Evolutionary conservation across 2,797 vertebrate species (phyloP).

Genomic region (Brotula barbata): DNA sequence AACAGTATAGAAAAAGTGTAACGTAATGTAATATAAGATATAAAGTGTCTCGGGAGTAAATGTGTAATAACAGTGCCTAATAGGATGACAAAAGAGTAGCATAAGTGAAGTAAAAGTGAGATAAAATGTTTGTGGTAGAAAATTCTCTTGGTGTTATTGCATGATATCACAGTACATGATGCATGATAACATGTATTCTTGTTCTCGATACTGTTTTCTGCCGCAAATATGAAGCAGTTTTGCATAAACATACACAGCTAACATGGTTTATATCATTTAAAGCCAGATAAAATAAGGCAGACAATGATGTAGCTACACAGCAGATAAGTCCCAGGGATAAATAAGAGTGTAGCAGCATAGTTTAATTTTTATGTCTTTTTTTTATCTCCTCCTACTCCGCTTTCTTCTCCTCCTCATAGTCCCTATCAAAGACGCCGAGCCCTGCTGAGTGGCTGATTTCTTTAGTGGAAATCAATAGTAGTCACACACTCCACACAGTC

Average conservation of each 20-base stretch:
- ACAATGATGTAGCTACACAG: slow-evolving; percentile 1
- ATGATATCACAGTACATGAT: too few species aligned
- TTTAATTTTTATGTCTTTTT: slow-evolving; percentile 18
- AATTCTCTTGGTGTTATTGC: too few species aligned
- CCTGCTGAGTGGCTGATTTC: slow-evolving; percentile 30
- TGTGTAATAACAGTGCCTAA: too few species aligned
- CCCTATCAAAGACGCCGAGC: slow-evolving; percentile 37
- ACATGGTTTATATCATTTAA: slow-evolving; percentile 6
- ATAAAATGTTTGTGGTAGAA: too few species aligned
- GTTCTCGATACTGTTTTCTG: slow-evolving; percentile 1
- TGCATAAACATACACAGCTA: not conserved
- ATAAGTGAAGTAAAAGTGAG: too few species aligned
- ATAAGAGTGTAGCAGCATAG: slow-evolving; percentile 23
- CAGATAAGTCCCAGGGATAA: slow-evolving; percentile 15
- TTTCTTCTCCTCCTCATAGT: slow-evolving; percentile 34
- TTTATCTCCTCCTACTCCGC: slow-evolving; percentile 6
- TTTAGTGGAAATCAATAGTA: slow-evolving; percentile 39
- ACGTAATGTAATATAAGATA: too few species aligned
- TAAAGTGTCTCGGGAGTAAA: too few species aligned
- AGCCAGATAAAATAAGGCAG: slow-evolving; percentile 10
- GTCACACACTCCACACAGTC: slow-evolving; percentile 51
- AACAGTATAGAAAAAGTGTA: too few species aligned
- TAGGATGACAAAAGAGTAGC: too few species aligned
- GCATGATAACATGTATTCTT: not conserved
- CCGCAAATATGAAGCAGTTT: not conserved